Percentiles rank a stretch among this genome's conserved stretches.
Conservation (phyloP, 2,113 vertebrate species). For the Neodontobutis hainanensis region DNA sequence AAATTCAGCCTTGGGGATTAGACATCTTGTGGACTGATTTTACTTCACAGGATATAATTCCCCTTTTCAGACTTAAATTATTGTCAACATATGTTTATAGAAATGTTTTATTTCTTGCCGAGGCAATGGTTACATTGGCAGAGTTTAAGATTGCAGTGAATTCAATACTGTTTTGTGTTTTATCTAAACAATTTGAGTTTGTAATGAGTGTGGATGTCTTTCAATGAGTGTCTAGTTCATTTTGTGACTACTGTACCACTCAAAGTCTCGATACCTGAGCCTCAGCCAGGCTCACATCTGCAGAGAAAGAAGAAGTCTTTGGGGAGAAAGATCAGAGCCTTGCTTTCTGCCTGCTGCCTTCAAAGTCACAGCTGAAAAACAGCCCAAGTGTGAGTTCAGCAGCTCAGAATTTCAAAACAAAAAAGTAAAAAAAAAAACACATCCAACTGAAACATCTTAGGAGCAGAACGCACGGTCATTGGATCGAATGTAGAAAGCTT, state of each 20-base stretch:
- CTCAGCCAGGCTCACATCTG: conserved; percentile 53
- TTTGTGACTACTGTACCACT: conserved; percentile 53
- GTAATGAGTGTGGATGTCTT: conserved; percentile 3
- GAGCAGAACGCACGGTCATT: conserved; percentile 31
- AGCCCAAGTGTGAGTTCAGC: conserved; percentile 64
- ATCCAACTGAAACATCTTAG: conserved; percentile 45
- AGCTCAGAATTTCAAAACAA: conserved; percentile 73
- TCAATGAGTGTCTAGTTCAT: conserved; percentile 32
- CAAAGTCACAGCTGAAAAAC: conserved; percentile 72
- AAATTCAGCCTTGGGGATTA: neutral
- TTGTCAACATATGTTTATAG: conserved; percentile 32
- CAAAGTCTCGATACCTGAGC: conserved; percentile 56
- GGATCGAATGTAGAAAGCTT: conserved; percentile 41
- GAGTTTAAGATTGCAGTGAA: conserved; percentile 31
- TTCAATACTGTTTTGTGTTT: conserved; percentile 23
- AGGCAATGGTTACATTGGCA: conserved; percentile 33
- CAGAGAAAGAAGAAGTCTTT: conserved; percentile 50
- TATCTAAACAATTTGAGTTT: conserved; percentile 19
- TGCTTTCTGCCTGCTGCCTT: conserved; percentile 69
- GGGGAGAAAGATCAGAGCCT: conserved; percentile 69
- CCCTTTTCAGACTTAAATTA: conserved; percentile 24
- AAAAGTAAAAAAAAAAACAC: conserved; percentile 41
- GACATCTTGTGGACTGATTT: neutral
- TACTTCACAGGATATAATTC: neutral
- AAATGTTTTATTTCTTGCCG: conserved; percentile 37